Evolutionary conservation across 2,888 invertebrate genomes (phyloP), one percentile per base, ranked within the genome.

Genomic region (Chalcosyrphus nemorum): DNA sequence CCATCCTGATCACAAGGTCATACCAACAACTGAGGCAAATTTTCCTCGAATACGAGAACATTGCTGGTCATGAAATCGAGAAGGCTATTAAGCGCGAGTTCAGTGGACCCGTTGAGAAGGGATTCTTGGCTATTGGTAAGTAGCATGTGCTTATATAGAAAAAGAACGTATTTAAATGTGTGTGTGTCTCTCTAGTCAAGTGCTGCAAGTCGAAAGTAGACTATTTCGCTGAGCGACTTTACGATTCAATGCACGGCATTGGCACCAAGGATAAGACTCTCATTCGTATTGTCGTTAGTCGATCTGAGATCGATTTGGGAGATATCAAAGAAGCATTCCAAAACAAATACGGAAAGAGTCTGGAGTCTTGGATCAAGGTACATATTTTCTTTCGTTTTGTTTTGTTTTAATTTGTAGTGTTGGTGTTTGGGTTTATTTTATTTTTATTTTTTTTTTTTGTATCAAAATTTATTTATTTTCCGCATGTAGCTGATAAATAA

Each of bases 241-340:
- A 98, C 91, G 95, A 96, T 86, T 95, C 96, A 86, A 97, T 98
- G 97, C 95, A 96, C 91, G 98, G 98, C 52, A 88, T 97, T 88
- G 92, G 94, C 29, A 98, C 98, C 86, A 97, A 96, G 89, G 98
- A 98, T 91, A 96, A 96, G 91, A 97, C 97, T 80, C 93, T 98
- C 87, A 97, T 98, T 89, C 95, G 98, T 90, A 97, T 98, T 88
- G 92, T 98, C 86, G 97, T 98, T 70, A 96, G 97, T 87, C 95
- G 97, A 91, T 96, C 96, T 72, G 96, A 97, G 93, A 97, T 97
- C 88, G 98, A 98, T 92, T 93, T 98, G 89, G 97, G 96, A 71
- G 97, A 97, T 91, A 97, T 98, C 90, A 98, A 97, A 91, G 95
- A 95, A 90, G 97, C 97, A 86, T 98, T 97, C 93, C 93, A 95